Percentiles rank a stretch among this genome's conserved stretches.
These are phyloP conservation scores for Coptodon bakossiorum DNA, from an alignment of 2,113 vertebrate species.

Conservation along the genomic window DNA sequence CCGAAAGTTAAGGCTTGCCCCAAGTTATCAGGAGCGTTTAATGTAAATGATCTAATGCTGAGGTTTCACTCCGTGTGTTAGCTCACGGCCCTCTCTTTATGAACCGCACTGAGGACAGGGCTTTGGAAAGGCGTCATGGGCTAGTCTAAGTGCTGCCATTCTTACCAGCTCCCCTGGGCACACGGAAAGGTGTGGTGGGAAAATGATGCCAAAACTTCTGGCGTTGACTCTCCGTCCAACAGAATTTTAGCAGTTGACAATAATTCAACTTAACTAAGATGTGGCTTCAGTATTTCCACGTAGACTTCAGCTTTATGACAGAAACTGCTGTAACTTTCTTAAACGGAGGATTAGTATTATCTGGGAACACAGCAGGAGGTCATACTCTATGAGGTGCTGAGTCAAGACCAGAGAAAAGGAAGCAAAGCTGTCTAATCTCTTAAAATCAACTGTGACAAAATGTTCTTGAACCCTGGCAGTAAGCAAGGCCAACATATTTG, in stretches of 20 bases:
- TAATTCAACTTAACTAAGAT: neutral
- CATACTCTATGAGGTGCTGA: neutral
- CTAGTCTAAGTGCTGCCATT: constrained; percentile 2
- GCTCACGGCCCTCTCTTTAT: neutral
- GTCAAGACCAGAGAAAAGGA: neutral
- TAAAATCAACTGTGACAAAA: constrained; percentile 25
- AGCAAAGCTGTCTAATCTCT: constrained; percentile 10
- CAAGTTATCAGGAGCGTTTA: neutral
- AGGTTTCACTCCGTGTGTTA: neutral
- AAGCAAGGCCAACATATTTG: neutral
- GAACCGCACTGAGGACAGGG: neutral
- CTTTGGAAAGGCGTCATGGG: neutral
- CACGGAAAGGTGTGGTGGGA: neutral
- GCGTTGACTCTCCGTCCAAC: neutral
- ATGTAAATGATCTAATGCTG: neutral
- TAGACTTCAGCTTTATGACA: neutral
- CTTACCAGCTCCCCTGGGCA: neutral
- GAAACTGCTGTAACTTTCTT: neutral
- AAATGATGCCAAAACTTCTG: neutral
- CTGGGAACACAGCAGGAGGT: neutral
- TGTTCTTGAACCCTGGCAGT: neutral
- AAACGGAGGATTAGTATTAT: neutral
- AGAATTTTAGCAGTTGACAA: neutral
- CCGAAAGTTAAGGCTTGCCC: neutral
- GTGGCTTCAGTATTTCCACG: neutral